phyloP scores from a whole-genome alignment of 2,113 vertebrate species.

The Campylomormyrus tamandua region DNA sequence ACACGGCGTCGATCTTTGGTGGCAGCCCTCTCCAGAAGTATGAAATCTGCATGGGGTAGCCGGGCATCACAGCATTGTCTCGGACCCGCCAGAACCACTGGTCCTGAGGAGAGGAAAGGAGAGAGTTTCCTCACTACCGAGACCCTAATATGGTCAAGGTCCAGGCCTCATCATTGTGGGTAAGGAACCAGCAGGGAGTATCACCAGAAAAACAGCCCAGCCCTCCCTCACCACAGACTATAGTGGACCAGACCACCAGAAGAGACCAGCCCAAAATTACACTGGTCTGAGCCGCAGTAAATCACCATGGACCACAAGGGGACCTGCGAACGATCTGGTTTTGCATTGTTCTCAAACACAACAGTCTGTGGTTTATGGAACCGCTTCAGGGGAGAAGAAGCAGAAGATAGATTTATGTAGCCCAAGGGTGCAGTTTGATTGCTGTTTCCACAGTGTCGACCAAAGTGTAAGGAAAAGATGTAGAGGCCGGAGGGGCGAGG shows the following conservation, averaged over 20 bases:
- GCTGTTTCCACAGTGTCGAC: slow-evolving; percentile 7
- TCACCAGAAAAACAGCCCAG: not conserved
- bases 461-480: not conserved
- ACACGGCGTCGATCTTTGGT: slow-evolving; percentile 91
- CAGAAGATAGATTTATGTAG: not conserved
- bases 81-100: slow-evolving; percentile 98
- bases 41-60: slow-evolving; percentile 97
- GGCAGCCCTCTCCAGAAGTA: slow-evolving; percentile 95
- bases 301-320: not conserved
- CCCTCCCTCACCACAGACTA: not conserved
- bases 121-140: not conserved
- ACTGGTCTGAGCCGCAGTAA: not conserved
- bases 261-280: not conserved
- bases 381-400: not conserved
- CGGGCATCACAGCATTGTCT: slow-evolving; percentile 93
- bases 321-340: not conserved
- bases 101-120: slow-evolving; percentile 61
- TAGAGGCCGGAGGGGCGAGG: not conserved
- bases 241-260: not conserved
- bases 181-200: not conserved
- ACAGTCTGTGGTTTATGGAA: slow-evolving; percentile 4
- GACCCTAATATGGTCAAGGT: not conserved
- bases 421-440: not conserved
- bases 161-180: not conserved
- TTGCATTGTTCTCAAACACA: slow-evolving; percentile 3